Base-by-base conservation (phyloP, 35 echinoderm and acorn worm genomes). In the Patiria miniata region DNA sequence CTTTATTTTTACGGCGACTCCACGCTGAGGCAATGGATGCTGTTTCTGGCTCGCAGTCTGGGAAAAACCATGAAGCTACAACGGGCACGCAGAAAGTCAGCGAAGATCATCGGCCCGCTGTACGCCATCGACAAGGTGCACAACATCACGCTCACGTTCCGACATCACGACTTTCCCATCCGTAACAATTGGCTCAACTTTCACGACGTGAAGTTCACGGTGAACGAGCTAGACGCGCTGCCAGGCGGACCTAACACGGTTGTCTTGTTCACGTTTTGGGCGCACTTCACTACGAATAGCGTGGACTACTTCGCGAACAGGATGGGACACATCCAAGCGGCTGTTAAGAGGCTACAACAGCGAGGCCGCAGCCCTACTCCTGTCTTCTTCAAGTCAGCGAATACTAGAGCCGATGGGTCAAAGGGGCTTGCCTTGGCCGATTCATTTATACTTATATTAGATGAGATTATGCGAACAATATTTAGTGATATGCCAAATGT, bases 1-100 rank as follows among this genome's bases (percentile, higher is more conserved):
- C 47, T 92, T 3, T 86, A 92, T 87, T 92, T 92, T 55, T 79
- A 81, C 40, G 90, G 90, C 19, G 90, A 92, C 36, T 92, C 90
- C 9, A 92, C 90, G 0, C 18, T 84, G 17, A 39, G 90, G 38
- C 90, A 92, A 61, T 92, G 85, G 77, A 82, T 53, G 21, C 78
- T 82, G 77, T 92, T 81, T 50, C 44, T 92, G 3, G 84, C 82
- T 47, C 21, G 34, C 14, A 39, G 37, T 38, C 12, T 87, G 2
- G 65, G 80, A 14, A 36, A 36, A 10, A 73, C 73, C 52, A 42
- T 78, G 34, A 56, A 86, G 9, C 68, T 52, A 1, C 33, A 38
- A 28, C 80, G 58, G 26, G 68, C 79, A 0, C 47, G 42, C 12
- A n/a, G n/a, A n/a, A 47, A 47, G 12, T 47, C 76, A 8, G 56